Conservation (phyloP, 1,140 invertebrate genomes). For the Myzus persicae region DNA sequence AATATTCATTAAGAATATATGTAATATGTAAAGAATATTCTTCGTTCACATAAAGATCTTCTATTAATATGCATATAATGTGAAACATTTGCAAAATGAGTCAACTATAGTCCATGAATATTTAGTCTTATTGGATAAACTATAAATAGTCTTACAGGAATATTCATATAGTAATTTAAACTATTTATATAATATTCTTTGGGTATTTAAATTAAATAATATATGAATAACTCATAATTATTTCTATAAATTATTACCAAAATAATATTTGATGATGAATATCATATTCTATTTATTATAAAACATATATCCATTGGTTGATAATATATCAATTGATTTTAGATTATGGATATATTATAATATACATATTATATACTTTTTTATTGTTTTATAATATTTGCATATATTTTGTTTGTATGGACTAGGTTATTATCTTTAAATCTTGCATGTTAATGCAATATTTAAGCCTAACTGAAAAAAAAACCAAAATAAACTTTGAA, state of each 20-base stretch:
- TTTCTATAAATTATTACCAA: neutral
- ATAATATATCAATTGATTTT: neutral
- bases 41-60: neutral
- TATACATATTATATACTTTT: no score
- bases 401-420: no score
- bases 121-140: neutral
- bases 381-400: no score
- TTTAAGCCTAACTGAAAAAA: neutral
- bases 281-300: neutral
- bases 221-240: neutral
- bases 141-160: neutral
- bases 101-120: neutral
- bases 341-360: no score
- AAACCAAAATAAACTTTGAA: neutral
- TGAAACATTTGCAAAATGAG: neutral
- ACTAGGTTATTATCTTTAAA: no score
- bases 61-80: neutral
- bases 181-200: neutral
- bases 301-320: slow-evolving; percentile 3
- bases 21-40: neutral
- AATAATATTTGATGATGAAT: neutral
- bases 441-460: no score
- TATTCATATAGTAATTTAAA: neutral
- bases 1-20: neutral
- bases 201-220: neutral